Evolutionary conservation across 1,140 invertebrate genomes (phyloP).

Genomic region (Penaeus chinensis): DNA sequence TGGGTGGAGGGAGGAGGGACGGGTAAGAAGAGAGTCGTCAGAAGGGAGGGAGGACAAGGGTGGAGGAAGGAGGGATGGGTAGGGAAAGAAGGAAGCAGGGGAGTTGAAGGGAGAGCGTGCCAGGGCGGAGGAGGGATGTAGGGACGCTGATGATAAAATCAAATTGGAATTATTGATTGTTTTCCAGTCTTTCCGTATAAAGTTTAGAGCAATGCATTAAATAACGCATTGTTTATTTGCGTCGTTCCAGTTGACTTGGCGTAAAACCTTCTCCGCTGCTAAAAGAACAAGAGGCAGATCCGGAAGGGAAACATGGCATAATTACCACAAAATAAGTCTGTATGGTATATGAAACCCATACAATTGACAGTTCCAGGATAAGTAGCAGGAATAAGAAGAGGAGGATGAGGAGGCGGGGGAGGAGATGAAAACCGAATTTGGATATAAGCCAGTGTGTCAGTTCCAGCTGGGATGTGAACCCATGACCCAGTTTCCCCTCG

Average conservation of each 20-base stretch:
- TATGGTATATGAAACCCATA: too few relatives aligned
- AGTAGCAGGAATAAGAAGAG: neutral
- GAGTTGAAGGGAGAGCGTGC: neutral
- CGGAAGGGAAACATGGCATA: too few relatives aligned
- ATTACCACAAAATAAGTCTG: too few relatives aligned
- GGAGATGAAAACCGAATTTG: neutral
- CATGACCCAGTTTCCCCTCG: conserved; percentile 21
- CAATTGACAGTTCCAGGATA: neutral
- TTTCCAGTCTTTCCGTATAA: too few relatives aligned
- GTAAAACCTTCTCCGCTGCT: too few relatives aligned
- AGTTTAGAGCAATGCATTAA: too few relatives aligned
- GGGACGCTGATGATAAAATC: too few relatives aligned
- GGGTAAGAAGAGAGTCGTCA: neutral
- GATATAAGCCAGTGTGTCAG: neutral
- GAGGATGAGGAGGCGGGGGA: neutral
- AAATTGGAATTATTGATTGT: too few relatives aligned
- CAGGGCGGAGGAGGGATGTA: neutral
- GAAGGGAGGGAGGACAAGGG: neutral
- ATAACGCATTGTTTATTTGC: too few relatives aligned
- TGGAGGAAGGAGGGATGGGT: neutral
- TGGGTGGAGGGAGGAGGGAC: neutral
- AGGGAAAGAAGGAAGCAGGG: too few relatives aligned
- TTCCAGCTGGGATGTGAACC: neutral
- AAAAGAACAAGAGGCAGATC: too few relatives aligned
- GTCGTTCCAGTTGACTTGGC: too few relatives aligned